Evolutionary conservation across 2,113 vertebrate genomes (phyloP).

Genomic region (Lichenostomus cassidix): DNA sequence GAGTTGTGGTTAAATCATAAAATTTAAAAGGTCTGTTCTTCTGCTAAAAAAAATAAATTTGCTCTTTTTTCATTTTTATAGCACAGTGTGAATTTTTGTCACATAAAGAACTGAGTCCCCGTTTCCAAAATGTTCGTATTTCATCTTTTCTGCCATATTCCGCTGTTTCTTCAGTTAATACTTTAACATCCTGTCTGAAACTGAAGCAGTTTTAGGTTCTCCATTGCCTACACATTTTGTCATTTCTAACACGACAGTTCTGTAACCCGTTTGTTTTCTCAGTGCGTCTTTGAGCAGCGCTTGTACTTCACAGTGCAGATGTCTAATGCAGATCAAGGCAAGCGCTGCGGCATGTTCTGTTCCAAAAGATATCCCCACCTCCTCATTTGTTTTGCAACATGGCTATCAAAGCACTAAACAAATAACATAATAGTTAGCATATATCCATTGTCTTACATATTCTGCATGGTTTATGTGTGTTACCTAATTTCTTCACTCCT

Average conservation of each 20-base stretch:
- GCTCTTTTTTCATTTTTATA: background rate
- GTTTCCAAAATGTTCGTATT: background rate
- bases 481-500: background rate
- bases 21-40: background rate
- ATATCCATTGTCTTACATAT: constrained; percentile 42
- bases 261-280: constrained; percentile 57
- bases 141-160: background rate
- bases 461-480: background rate
- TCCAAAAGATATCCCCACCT: constrained; percentile 64
- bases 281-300: constrained; percentile 55
- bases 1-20: background rate
- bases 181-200: constrained; percentile 1
- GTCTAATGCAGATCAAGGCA: constrained; percentile 60
- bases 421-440: constrained; percentile 40
- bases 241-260: constrained; percentile 33
- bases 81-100: background rate
- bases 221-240: constrained; percentile 19
- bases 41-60: background rate
- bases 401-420: constrained; percentile 45
- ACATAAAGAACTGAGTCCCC: background rate
- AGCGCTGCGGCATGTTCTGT: constrained; percentile 27
- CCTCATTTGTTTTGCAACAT: constrained; percentile 58
- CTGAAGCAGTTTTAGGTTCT: background rate
- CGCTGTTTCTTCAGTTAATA: background rate
- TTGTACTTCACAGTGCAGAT: constrained; percentile 64